Evolutionary conservation across 35 echinoderm and acorn worm genomes (phyloP).

Genomic region (Strongylocentrotus purpuratus): DNA sequence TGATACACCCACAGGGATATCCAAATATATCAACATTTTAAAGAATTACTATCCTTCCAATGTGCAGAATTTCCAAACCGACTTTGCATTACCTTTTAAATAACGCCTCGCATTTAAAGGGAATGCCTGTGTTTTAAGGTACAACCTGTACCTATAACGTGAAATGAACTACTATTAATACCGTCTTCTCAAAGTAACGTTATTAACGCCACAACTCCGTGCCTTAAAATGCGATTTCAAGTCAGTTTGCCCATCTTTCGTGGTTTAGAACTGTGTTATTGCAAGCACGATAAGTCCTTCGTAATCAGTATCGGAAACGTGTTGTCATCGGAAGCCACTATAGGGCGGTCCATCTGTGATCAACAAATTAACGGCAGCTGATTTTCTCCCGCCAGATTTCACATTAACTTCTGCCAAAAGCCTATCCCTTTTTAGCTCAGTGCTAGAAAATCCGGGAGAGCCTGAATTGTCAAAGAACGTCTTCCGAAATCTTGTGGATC

Average conservation of each 20-base stretch:
- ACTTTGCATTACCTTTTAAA: too few relatives aligned
- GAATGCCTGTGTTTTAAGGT: too few relatives aligned
- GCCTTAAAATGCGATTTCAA: not conserved
- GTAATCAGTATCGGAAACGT: conserved; percentile 19
- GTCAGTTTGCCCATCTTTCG: not conserved
- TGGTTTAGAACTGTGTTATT: not conserved
- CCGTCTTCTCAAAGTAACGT: not conserved
- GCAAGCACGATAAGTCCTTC: not conserved
- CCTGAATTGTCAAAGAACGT: not conserved
- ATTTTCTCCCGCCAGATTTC: not conserved
- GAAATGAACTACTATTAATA: too few relatives aligned
- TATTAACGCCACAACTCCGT: not conserved
- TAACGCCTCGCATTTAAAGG: too few relatives aligned
- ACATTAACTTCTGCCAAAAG: not conserved
- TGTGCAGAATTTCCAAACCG: too few relatives aligned
- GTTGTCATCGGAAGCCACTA: not conserved
- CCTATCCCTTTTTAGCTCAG: not conserved
- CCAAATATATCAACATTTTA: too few relatives aligned
- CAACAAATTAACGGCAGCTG: conserved; percentile 32
- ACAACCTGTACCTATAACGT: too few relatives aligned
- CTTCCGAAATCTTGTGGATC: not conserved
- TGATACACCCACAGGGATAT: too few relatives aligned
- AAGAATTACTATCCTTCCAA: too few relatives aligned
- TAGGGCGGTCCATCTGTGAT: not conserved
- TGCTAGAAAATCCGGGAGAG: not conserved